phyloP scores from a whole-genome alignment of 2,113 vertebrate species.

The Macroglossus sobrinus region DNA sequence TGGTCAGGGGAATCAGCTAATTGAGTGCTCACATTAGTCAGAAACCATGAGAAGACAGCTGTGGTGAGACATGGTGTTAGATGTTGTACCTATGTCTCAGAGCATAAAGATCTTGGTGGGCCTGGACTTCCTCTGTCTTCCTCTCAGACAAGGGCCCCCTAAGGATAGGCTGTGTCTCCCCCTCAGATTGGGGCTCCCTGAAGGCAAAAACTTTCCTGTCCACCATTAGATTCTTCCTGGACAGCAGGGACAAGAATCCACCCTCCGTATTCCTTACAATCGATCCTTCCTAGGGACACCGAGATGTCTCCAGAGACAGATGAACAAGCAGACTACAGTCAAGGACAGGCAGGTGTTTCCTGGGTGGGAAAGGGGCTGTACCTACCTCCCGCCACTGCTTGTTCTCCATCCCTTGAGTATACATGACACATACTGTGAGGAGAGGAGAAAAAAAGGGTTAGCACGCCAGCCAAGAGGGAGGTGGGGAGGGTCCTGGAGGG shows the following conservation, averaged over 20 bases:
- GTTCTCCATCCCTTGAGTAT: conserved; percentile 92
- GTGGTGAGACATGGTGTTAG: accelerated
- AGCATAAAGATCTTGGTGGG: accelerated
- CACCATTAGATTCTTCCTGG: background rate
- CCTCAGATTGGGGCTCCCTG: background rate
- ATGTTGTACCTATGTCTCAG: background rate
- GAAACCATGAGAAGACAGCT: background rate
- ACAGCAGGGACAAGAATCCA: background rate
- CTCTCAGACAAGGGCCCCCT: background rate
- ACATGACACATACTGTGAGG: conserved; percentile 92
- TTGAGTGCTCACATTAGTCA: background rate
- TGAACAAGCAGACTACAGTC: background rate
- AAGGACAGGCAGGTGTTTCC: background rate
- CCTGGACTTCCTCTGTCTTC: background rate
- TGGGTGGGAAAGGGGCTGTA: background rate
- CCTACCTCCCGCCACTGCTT: conserved; percentile 96
- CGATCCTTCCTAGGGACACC: background rate
- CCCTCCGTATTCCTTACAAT: background rate
- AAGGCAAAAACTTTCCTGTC: background rate
- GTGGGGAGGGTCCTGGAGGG: too few species aligned
- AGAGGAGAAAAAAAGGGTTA: conserved; percentile 32
- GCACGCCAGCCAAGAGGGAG: background rate
- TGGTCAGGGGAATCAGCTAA: background rate
- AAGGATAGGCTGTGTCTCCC: background rate
- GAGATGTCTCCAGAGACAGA: background rate